Conservation (phyloP, 23 tunicate species). For the Ascidia mentula region DNA sequence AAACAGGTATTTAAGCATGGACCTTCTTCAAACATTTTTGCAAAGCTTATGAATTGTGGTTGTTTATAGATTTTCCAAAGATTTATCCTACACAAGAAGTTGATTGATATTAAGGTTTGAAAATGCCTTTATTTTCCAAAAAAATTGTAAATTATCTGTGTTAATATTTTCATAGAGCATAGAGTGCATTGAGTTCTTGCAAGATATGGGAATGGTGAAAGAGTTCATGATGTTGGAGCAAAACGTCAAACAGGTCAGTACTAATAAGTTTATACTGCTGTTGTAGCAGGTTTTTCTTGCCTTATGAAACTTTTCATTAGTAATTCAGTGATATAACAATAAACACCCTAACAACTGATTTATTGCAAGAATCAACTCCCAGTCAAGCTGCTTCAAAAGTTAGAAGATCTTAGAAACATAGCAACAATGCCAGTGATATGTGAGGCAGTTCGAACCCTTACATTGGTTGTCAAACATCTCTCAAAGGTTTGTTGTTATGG, state of each 20-base stretch:
- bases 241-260: too few relatives aligned
- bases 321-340: too few relatives aligned
- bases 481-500: slow-evolving; percentile 72
- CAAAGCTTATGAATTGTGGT: neutral
- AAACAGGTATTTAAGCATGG: slow-evolving; percentile 24
- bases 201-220: too few relatives aligned
- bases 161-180: too few relatives aligned
- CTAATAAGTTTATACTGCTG: too few relatives aligned
- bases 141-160: too few relatives aligned
- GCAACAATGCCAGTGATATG: slow-evolving; percentile 38
- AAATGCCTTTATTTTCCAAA: neutral
- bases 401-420: slow-evolving; percentile 14
- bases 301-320: too few relatives aligned
- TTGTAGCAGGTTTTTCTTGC: too few relatives aligned
- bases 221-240: too few relatives aligned
- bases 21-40: neutral
- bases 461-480: slow-evolving; percentile 50
- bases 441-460: slow-evolving; percentile 58
- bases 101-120: neutral
- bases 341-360: too few relatives aligned
- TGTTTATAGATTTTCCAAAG: slow-evolving; percentile 36
- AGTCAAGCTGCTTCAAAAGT: slow-evolving; percentile 25
- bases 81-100: slow-evolving; percentile 43
- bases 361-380: too few relatives aligned
- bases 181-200: too few relatives aligned